Percentiles rank a stretch among this genome's conserved stretches.
These are phyloP conservation scores for Edolisoma coerulescens DNA, from an alignment of 2,113 vertebrate genomes.

Conservation along the genomic window DNA sequence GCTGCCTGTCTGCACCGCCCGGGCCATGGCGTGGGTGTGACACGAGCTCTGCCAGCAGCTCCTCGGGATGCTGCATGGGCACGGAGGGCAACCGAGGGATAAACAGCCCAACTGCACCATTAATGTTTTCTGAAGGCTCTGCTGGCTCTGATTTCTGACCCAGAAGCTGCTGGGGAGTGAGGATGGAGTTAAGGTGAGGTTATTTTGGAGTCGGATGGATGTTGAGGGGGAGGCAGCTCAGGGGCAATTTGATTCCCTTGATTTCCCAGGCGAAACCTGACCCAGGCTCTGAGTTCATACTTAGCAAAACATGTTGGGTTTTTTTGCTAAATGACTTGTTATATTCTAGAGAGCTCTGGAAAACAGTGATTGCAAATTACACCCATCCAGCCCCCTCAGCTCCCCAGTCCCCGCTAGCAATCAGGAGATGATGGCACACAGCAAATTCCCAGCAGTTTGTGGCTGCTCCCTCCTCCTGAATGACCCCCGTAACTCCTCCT, in stretches of 20 bases:
- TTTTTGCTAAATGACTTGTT: background rate
- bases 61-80: fast-evolving
- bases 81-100: fast-evolving
- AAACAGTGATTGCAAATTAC: background rate
- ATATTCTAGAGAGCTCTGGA: background rate
- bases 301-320: background rate
- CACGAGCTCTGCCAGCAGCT: background rate
- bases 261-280: background rate
- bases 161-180: background rate
- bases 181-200: background rate
- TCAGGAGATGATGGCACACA: background rate
- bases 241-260: background rate
- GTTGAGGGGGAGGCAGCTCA: background rate
- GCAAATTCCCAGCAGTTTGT: background rate
- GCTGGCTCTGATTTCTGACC: background rate
- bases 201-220: background rate
- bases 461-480: background rate
- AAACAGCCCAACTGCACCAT: background rate
- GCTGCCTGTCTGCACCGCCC: background rate
- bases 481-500: background rate
- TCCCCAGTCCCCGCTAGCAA: fast-evolving
- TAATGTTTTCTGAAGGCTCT: background rate
- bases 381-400: background rate
- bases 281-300: background rate
- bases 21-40: background rate